phyloP scores from a whole-genome alignment of 2,888 invertebrate species.

The Tryphoninae sp. region DNA sequence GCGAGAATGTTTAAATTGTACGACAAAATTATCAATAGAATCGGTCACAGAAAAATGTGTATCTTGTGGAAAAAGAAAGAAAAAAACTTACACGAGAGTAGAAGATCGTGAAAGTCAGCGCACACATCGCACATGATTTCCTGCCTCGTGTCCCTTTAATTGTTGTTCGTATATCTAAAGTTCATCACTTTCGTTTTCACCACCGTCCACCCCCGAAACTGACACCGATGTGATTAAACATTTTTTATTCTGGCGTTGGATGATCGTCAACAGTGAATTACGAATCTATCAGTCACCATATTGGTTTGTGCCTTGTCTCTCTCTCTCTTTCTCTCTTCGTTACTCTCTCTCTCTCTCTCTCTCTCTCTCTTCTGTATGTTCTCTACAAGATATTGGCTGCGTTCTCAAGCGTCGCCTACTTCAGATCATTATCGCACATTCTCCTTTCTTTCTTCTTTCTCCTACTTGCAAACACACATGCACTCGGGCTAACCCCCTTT shows the following conservation, averaged over 20 bases:
- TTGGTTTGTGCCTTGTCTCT: conserved; percentile 72
- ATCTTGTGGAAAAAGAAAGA: conserved; percentile 22
- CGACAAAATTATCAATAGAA: neutral
- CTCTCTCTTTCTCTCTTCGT: conserved; percentile 36
- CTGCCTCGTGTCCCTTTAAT: conserved; percentile 66
- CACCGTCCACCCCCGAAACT: conserved; percentile 70
- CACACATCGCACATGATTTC: conserved; percentile 95
- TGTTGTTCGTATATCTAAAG: conserved; percentile 73
- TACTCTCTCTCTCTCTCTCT: conserved; percentile 32
- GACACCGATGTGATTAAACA: conserved; percentile 73
- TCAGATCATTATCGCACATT: conserved; percentile 57
- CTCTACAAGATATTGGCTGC: conserved; percentile 60
- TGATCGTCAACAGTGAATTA: conserved; percentile 76
- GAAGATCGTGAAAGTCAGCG: conserved; percentile 95
- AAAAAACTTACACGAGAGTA: conserved; percentile 89
- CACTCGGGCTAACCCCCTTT: neutral
- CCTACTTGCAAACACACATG: neutral
- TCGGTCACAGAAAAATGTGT: conserved; percentile 5
- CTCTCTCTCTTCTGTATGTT: conserved; percentile 43
- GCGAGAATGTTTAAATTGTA: neutral
- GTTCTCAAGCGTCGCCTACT: conserved; percentile 69
- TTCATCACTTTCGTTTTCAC: conserved; percentile 74
- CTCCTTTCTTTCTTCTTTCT: conserved; percentile 12
- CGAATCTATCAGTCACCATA: conserved; percentile 78
- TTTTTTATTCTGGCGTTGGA: conserved; percentile 65